Base-by-base conservation (phyloP, 2,113 vertebrate species). In the Rallus limicola region DNA sequence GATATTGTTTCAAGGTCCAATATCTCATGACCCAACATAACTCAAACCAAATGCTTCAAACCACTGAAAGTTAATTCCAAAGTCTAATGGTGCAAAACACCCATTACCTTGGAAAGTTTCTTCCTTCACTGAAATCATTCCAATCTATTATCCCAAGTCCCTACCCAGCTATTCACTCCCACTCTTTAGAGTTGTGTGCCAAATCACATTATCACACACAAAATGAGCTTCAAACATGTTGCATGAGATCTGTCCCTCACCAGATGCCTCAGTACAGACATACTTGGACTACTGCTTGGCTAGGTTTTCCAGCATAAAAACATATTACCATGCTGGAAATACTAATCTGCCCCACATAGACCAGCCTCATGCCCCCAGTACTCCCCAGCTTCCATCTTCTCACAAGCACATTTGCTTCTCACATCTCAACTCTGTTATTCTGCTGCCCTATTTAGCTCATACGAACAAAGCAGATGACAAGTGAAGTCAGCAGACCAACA, bases 31-130 rank as follows among this genome's bases (percentile, higher is more conserved):
- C 95, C 88, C 58, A 14, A 94, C 86, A 88, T 97, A 98, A 97
- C 86, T 94, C 93, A 97, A 97, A 97, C 88, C 82, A 96, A 98
- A 94, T 95, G 94, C 94, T 97, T 94, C 93, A 94, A 95, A 96
- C 93, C 88, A 96, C 80, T 91, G 85, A 89, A 97, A 95, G 69
- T 91, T 89, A 95, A 91, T 96, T 94, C 92, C 90, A 48, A 83
- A 88, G 62, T 76, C 80, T 87, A 91, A 93, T 28, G 36, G 69
- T 84, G 75, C 91, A 91, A 94, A 95, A 95, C 81, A 85, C 24
- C 25, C 74, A 81, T 31, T 92, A 94, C 82, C 86, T 71, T 94
- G 83, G 91, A 84, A 94, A 89, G 62, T 46, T 55, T 95, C 65
- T 69, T 79, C 1, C 0, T 65, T 87, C 74, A 79, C 77, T 95